These are phyloP conservation scores for Buathra laborator DNA, from an alignment of 2,888 invertebrate species.

Conservation along the genomic window DNA sequence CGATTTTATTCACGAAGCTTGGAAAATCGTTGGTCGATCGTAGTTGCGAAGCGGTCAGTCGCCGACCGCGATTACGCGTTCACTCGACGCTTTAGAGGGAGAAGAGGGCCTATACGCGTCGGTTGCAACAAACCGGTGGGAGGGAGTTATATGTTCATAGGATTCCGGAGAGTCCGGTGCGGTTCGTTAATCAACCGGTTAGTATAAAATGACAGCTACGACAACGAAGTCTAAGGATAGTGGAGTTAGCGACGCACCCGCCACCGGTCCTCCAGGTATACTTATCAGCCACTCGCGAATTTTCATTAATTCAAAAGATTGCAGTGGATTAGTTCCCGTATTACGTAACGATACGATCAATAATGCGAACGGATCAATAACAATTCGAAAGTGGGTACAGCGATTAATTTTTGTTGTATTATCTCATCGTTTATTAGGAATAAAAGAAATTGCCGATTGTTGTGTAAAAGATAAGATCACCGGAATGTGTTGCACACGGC, in stretches of 20 bases:
- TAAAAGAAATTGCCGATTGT: not conserved
- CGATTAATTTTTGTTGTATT: not conserved
- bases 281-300: too few relatives aligned
- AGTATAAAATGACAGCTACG: constrained; percentile 21
- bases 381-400: not conserved
- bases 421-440: not conserved
- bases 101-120: not conserved
- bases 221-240: constrained; percentile 10
- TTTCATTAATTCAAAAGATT: too few relatives aligned
- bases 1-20: not conserved
- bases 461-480: not conserved
- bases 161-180: constrained; percentile 34
- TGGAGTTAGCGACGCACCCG: not conserved
- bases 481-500: not conserved
- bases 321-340: not conserved
- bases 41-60: not conserved
- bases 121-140: constrained; percentile 12
- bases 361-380: not conserved
- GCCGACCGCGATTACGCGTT: not conserved
- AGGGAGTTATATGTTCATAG: constrained; percentile 5
- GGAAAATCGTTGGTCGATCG: not conserved
- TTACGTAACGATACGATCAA: not conserved
- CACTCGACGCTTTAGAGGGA: not conserved
- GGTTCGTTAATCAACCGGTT: constrained; percentile 22
- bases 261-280: constrained; percentile 23